A percentile compares a stretch with the other conserved stretches of the same genome.
Conservation (phyloP, 2,113 vertebrate species). For the Garra rufa region DNA sequence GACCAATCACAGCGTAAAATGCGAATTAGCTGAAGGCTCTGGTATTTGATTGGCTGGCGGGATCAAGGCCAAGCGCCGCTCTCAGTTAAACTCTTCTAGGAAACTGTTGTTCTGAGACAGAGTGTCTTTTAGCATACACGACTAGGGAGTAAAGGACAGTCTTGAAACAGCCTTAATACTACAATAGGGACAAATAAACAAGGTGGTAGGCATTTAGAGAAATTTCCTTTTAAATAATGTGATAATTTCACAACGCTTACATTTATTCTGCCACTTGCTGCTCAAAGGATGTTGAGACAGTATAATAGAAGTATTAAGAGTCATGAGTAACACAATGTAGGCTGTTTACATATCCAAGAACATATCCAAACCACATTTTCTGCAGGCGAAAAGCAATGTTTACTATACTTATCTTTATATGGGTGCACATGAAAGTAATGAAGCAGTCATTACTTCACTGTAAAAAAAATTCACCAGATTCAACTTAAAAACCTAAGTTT, state of each 20-base stretch:
- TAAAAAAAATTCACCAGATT: no score
- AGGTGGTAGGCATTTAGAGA: neutral
- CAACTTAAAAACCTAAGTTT: no score
- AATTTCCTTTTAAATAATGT: neutral
- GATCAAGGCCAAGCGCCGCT: constrained; percentile 58
- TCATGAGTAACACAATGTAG: neutral
- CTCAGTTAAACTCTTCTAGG: constrained; percentile 62
- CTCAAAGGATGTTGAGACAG: neutral
- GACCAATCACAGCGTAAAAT: constrained; percentile 57
- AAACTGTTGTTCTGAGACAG: constrained; percentile 59
- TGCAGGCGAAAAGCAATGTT: neutral
- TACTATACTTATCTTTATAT: neutral
- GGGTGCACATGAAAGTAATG: no score
- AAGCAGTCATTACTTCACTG: no score
- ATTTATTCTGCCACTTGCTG: neutral
- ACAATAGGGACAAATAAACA: neutral
- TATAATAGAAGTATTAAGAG: neutral
- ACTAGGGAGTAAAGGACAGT: no score
- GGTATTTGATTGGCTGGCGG: constrained; percentile 47
- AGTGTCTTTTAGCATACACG: neutral
- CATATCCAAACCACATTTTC: neutral
- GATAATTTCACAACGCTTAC: neutral
- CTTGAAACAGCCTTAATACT: neutral
- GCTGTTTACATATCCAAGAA: neutral
- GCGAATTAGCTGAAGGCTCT: constrained; percentile 44